Percentiles rank a stretch among this genome's conserved stretches.
Evolutionary conservation across 2,888 invertebrate species (phyloP).

Genomic region (Drosophila algonquin): DNA sequence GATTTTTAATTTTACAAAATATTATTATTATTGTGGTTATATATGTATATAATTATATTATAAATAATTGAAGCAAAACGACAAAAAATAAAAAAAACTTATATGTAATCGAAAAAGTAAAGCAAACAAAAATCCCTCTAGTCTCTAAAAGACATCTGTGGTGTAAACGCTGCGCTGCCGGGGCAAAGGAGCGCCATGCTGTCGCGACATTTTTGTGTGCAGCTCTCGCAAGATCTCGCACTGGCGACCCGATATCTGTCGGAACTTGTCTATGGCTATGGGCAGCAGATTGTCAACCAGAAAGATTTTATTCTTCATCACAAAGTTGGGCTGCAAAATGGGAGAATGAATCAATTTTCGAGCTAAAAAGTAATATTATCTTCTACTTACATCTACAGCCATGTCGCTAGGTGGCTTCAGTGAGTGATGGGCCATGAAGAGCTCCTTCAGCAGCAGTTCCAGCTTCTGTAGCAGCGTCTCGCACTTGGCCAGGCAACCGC

Average conservation of each 20-base stretch:
- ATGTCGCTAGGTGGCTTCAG: conserved; percentile 80
- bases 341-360: not conserved
- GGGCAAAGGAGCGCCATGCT: conserved; percentile 81
- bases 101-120: conserved; percentile 78
- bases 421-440: conserved; percentile 82
- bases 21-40: conserved; percentile 82
- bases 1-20: conserved; percentile 79
- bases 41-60: conserved; percentile 83
- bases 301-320: conserved; percentile 82
- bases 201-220: conserved; percentile 69
- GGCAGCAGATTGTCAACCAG: conserved; percentile 82
- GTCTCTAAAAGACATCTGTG: conserved; percentile 82
- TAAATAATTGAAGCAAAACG: conserved; percentile 80
- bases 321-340: conserved; percentile 82
- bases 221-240: conserved; percentile 76
- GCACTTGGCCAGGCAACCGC: conserved; percentile 82
- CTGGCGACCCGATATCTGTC: conserved; percentile 77
- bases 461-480: conserved; percentile 80
- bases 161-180: conserved; percentile 84
- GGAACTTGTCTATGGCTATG: conserved; percentile 81
- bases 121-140: not conserved
- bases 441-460: conserved; percentile 80
- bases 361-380: not conserved
- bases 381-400: conserved; percentile 81
- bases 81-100: conserved; percentile 77